phyloP scores from a whole-genome alignment of 1,140 invertebrate species.

The Centruroides vittatus region DNA sequence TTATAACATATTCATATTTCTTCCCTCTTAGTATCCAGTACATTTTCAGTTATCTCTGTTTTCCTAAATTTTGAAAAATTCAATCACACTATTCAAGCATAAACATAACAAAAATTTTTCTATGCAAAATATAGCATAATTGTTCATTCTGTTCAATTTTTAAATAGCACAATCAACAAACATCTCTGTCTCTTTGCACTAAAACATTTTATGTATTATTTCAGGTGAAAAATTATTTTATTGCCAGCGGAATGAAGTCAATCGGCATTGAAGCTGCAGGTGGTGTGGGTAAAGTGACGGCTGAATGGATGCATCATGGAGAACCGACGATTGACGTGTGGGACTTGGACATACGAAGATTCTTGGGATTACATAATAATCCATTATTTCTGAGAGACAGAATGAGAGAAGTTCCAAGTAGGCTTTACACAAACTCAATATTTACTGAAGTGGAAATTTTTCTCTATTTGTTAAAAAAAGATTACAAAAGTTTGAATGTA shows the following conservation, averaged over 20 bases:
- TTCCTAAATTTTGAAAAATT: no score
- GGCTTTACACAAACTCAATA: constrained; percentile 57
- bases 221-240: constrained; percentile 81
- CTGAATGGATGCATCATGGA: constrained; percentile 75
- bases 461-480: not conserved
- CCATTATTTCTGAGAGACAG: constrained; percentile 82
- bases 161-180: no score
- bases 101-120: no score
- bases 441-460: constrained; percentile 56
- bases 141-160: no score
- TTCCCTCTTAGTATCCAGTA: no score
- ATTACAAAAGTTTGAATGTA: not conserved
- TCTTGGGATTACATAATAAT: constrained; percentile 91
- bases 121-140: no score
- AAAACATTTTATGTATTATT: constrained; percentile 10
- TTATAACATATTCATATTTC: no score
- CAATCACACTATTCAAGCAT: no score
- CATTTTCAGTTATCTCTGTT: no score
- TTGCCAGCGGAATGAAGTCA: constrained; percentile 92
- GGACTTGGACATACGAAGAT: constrained; percentile 80
- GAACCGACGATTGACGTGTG: constrained; percentile 65
- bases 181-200: not conserved
- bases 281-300: constrained; percentile 78
- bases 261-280: constrained; percentile 83
- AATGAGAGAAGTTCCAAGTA: constrained; percentile 79